Percentiles rank a stretch among this genome's conserved stretches.
phyloP scores from a whole-genome alignment of 2,797 vertebrate species.

The Lithobates pipiens region DNA sequence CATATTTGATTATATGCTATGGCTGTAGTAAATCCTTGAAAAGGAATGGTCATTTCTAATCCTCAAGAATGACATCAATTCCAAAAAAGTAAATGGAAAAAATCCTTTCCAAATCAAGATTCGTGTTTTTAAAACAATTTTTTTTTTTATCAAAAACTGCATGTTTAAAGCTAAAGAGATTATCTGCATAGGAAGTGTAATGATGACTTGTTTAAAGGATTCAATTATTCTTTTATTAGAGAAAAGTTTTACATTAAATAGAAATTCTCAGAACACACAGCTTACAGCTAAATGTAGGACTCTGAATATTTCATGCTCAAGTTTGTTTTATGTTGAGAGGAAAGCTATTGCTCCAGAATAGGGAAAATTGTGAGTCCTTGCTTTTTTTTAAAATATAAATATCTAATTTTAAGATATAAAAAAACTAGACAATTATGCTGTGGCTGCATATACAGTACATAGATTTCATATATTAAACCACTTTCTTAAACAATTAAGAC shows the following conservation, averaged over 20 bases:
- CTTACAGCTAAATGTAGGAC: constrained; percentile 49
- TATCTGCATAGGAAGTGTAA: neutral
- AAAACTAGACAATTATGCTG: neutral
- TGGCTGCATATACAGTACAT: neutral
- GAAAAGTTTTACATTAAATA: constrained; percentile 44
- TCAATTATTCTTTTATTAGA: constrained; percentile 35
- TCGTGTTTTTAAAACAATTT: constrained; percentile 21
- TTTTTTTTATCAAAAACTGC: neutral
- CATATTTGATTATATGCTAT: no score
- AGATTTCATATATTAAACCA: neutral
- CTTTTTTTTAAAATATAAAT: neutral
- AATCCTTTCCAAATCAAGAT: neutral
- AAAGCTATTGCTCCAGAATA: constrained; percentile 35
- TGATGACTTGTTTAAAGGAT: constrained; percentile 24
- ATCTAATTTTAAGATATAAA: constrained; percentile 4
- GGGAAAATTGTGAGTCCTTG: constrained; percentile 1
- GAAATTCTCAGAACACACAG: constrained; percentile 56
- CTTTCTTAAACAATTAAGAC: no score
- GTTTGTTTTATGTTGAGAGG: constrained; percentile 51
- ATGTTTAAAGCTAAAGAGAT: constrained; percentile 17
- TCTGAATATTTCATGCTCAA: constrained; percentile 56
- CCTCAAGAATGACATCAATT: neutral
- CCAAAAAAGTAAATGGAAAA: neutral
- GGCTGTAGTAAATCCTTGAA: neutral
- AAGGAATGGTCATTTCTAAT: neutral